Base-by-base conservation (phyloP, 2,113 vertebrate genomes). In the Notechis scutatus region DNA sequence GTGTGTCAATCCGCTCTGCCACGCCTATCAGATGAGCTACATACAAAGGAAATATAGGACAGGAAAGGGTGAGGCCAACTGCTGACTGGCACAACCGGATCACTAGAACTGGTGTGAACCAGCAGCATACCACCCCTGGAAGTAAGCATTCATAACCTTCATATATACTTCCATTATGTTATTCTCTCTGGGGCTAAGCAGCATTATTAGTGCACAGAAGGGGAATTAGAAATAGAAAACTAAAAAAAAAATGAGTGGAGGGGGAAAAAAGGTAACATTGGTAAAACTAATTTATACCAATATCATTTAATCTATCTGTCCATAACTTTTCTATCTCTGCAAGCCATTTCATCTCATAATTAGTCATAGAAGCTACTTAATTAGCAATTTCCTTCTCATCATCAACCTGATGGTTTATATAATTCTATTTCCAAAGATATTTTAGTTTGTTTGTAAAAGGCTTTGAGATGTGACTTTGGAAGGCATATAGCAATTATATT, bases 321-420 rank as follows among this genome's bases (percentile, higher is more conserved):
- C 74, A 42, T 81, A 81, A 50, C 6, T 9, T 20, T 81, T 39
- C 34, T 81, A 8, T 42, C 34, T 21, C 74, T 4, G 18, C 34
- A 81, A 81, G 21, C 74, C 74, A 8, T 81, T 39, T 21, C 18
- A 21, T 81, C 34, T 69, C 34, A 69, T 15, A n/a, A 69, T 69
- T 69, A 69, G 12, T 6, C 29, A 21, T 34, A 45, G 10, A 18
- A 47, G 34, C 18, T 15, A 8, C 29, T 57, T 42, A 47, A 57
- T 47, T 9, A 59, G 14, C 15, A 29, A 29, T 90, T 96, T 92
- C 3, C 9, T 6, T 94, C 87, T 92, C 94, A 14, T 89, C 59
- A 96, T 92, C 87, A 94, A 93, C 64, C 94, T 91, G 59, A 94
- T 93, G 93, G 96, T 96, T 95, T 96, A 95, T 92, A 95, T 5